A percentile compares a stretch with the other conserved stretches of the same genome.
Evolutionary conservation across 2,888 invertebrate genomes (phyloP).

Genomic region (Diogma glabrata): DNA sequence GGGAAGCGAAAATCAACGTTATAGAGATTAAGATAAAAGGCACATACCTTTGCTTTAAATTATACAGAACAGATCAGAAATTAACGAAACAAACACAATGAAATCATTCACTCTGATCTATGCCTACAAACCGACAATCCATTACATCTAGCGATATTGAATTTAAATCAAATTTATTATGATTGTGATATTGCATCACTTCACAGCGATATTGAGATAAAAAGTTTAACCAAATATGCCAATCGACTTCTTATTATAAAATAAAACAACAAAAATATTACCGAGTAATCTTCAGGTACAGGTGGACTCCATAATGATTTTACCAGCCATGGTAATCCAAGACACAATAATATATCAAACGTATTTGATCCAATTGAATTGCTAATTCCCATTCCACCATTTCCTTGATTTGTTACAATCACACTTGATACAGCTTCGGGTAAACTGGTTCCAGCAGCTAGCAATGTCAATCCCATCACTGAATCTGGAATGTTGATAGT

Average conservation of each 20-base stretch:
- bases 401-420: constrained; percentile 70
- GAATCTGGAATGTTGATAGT: constrained; percentile 71
- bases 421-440: constrained; percentile 81
- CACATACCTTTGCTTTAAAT: no score
- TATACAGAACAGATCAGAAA: no score
- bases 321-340: constrained; percentile 68
- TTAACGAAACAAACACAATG: no score
- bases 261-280: constrained; percentile 16
- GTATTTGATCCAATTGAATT: constrained; percentile 75
- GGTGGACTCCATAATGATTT: constrained; percentile 52
- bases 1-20: no score
- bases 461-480: constrained; percentile 72
- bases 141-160: no score
- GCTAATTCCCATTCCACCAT: constrained; percentile 48
- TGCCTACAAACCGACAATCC: no score
- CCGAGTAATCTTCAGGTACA: constrained; percentile 43
- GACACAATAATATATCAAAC: constrained; percentile 65
- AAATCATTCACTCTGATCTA: no score
- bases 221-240: no score
- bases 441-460: constrained; percentile 76
- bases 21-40: no score
- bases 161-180: no score
- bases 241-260: neutral
- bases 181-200: no score
- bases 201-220: no score